Evolutionary conservation across 2,113 vertebrate genomes (phyloP).

Genomic region (Choloepus hoffmanni): DNA sequence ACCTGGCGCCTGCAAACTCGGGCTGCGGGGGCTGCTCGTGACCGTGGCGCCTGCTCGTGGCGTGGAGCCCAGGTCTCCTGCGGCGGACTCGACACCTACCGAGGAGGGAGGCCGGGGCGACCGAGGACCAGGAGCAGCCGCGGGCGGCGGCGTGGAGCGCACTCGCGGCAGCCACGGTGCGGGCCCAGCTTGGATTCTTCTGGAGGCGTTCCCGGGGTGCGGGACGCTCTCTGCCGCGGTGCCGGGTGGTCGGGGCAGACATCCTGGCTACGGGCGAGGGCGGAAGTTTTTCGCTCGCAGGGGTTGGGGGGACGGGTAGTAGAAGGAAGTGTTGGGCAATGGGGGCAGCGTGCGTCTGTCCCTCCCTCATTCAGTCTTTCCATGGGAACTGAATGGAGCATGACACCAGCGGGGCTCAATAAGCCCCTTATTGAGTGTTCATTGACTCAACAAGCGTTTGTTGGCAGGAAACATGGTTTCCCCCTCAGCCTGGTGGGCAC

Average conservation of each 20-base stretch:
- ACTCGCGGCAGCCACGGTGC: not conserved
- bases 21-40: not conserved
- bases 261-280: not conserved
- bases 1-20: not conserved
- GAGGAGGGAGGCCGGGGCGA: not conserved
- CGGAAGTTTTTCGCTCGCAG: not conserved
- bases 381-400: not conserved
- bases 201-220: not conserved
- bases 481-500: not conserved
- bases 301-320: not conserved
- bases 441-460: not conserved
- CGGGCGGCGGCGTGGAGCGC: not conserved
- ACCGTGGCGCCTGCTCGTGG: not conserved
- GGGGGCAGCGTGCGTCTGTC: not conserved
- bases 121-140: not conserved
- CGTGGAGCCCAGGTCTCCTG: not conserved
- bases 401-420: not conserved
- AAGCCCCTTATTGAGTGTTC: not conserved
- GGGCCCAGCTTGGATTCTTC: not conserved
- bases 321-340: not conserved
- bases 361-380: not conserved
- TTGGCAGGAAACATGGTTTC: not conserved
- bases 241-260: not conserved
- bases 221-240: not conserved
- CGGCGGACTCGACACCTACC: not conserved